These are phyloP conservation scores for Ramazzottius varieornatus DNA, from an alignment of 2,888 invertebrate species.

Conservation along the genomic window DNA sequence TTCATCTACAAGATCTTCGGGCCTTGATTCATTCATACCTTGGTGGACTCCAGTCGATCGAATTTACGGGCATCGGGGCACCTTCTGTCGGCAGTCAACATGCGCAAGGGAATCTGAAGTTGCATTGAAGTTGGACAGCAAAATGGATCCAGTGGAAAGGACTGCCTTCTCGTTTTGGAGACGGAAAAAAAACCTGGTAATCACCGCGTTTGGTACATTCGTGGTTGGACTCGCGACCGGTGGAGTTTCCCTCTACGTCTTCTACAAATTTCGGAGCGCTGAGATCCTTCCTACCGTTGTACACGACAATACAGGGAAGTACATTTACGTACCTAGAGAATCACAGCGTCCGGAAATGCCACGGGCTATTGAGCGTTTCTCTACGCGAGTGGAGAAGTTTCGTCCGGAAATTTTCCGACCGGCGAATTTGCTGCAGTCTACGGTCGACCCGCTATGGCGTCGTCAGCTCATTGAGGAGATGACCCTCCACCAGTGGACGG, in stretches of 20 bases:
- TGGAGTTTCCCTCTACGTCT: neutral
- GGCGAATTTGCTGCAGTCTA: neutral
- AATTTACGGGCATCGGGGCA: too few species aligned
- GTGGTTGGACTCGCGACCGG: neutral
- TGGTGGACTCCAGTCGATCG: too few species aligned
- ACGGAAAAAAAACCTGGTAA: neutral
- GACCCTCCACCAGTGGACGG: neutral
- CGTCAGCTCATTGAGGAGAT: neutral
- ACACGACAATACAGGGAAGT: neutral
- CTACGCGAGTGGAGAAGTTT: neutral
- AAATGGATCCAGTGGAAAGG: too few species aligned
- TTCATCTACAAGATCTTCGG: too few species aligned
- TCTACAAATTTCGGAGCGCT: neutral
- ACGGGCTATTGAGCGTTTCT: neutral
- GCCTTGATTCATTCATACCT: too few species aligned
- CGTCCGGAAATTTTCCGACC: neutral
- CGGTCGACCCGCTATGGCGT: neutral
- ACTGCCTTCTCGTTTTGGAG: neutral
- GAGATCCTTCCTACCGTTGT: neutral
- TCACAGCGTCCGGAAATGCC: too few species aligned
- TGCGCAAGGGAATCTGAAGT: too few species aligned
- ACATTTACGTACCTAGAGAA: neutral
- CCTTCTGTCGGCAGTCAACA: too few species aligned
- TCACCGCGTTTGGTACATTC: neutral
- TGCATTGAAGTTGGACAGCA: too few species aligned